Conservation (phyloP, 2,888 invertebrate species). For the Iphiclides podalirius region DNA sequence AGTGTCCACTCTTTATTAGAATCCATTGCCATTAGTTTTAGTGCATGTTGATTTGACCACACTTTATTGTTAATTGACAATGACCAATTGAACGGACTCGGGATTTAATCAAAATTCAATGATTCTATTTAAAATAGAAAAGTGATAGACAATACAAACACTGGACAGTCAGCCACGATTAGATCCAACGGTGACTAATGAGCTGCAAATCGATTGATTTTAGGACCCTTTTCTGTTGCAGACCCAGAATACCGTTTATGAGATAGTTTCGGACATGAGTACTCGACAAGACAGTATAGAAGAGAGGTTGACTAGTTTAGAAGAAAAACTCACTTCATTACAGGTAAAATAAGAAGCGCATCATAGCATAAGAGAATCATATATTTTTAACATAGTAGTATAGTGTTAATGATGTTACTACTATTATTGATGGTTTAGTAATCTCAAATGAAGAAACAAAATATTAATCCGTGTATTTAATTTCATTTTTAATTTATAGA, state of each 20-base stretch:
- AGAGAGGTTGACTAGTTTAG: slow-evolving; percentile 94
- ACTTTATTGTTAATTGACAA: no score
- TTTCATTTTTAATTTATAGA: no score
- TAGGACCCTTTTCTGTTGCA: slow-evolving; percentile 82
- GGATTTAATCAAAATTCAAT: no score
- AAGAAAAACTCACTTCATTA: slow-evolving; percentile 92
- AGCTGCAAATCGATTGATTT: slow-evolving; percentile 77
- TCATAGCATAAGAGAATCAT: no score
- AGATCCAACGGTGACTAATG: slow-evolving; percentile 55
- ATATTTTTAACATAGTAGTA: no score
- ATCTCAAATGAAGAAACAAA: no score
- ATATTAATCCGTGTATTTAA: no score
- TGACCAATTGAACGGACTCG: no score
- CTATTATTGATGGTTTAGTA: no score
- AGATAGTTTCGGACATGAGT: slow-evolving; percentile 98
- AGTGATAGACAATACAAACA: slow-evolving; percentile 32
- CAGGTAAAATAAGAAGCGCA: slow-evolving; percentile 83
- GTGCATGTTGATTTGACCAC: slow-evolving; percentile 33
- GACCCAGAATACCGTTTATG: slow-evolving; percentile 99
- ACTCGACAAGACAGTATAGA: slow-evolving; percentile 95
- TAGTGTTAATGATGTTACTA: no score
- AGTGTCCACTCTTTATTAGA: no score
- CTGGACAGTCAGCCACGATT: slow-evolving; percentile 39
- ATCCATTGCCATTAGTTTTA: slow-evolving; percentile 34
- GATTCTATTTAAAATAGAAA: no score